Base-by-base conservation (phyloP, 1,140 invertebrate species). In the Leptinotarsa lineolata region DNA sequence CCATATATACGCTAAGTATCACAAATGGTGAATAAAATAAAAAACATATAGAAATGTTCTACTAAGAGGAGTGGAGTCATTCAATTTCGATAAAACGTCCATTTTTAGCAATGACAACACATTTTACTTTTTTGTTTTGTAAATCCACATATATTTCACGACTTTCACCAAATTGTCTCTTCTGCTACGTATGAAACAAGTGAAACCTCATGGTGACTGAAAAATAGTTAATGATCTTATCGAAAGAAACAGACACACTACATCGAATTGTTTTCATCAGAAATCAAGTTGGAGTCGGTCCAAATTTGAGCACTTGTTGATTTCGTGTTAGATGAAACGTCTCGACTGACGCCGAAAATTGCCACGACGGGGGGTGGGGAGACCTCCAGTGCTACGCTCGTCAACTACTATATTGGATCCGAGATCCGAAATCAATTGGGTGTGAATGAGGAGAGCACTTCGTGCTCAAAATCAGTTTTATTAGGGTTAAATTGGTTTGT, bases 281-380 rank as follows among this genome's bases (percentile, higher is more conserved):
- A 44, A 66, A 66, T 66, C 64, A 16, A 44, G 39, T 66, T 44
- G 22, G 22, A n/a, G 12, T 24, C 39, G n/a, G 22, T 66, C 16
- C 39, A 24, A 66, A 66, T 66, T 66, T 15, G 64, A 66, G 15
- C 64, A 66, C 64, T 66, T 66, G 64, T 66, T 39, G 64, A 66
- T 39, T 66, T 18, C 64, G 16, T 64, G 48, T 54, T 54, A 15
- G 48, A 39, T 39, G 61, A 30, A 66, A 66, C 64, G 30, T 30
- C 24, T 24, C n/a, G 16, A 22, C 61, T 16, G 21, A 22, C 20
- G 61, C 61, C 8, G n/a, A 66, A 11, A 54, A 21, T 21, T 20
- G 61, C n/a, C 16, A 64, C n/a, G 58, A 18, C n/a, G 21, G 58
- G 15, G 21, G 58, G n/a, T 60, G 22, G 20, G 5, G 24, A 18